Percentiles rank a stretch among this genome's conserved stretches.
These are phyloP conservation scores for Lordiphosa fenestrarum DNA, from an alignment of 2,888 invertebrate genomes.

Conservation along the genomic window DNA sequence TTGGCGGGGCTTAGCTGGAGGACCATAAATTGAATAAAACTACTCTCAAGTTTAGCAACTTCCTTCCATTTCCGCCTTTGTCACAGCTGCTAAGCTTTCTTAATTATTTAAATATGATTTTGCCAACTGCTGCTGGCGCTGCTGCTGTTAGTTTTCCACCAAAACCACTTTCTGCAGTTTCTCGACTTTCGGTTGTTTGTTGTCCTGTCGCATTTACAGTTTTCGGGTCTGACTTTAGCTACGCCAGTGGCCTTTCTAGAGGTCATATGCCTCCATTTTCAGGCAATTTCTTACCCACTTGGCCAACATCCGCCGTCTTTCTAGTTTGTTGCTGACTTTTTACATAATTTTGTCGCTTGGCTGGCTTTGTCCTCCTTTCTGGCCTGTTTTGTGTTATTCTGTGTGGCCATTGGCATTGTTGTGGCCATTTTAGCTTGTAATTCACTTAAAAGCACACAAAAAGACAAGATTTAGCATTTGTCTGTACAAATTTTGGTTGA, in stretches of 20 bases:
- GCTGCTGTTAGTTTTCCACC: slow-evolving; percentile 1
- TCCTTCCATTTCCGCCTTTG: too few species aligned
- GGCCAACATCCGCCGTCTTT: slow-evolving; percentile 9
- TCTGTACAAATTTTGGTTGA: slow-evolving; percentile 13
- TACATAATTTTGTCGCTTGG: slow-evolving; percentile 69
- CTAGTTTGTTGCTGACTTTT: slow-evolving; percentile 54
- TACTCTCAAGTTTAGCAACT: too few species aligned
- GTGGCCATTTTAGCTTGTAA: slow-evolving; percentile 54
- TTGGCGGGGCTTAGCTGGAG: too few species aligned
- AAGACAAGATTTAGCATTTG: slow-evolving; percentile 38
- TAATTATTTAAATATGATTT: too few species aligned
- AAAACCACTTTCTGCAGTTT: slow-evolving; percentile 52
- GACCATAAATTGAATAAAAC: too few species aligned
- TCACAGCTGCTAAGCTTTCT: too few species aligned
- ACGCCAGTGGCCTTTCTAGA: slow-evolving; percentile 47
- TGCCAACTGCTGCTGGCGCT: too few species aligned
- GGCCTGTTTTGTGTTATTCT: slow-evolving; percentile 35
- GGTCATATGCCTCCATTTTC: slow-evolving; percentile 51
- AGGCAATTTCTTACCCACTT: slow-evolving; percentile 54
- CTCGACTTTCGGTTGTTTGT: slow-evolving; percentile 31
- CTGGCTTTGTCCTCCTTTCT: slow-evolving; percentile 51
- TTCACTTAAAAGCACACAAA: slow-evolving; percentile 61
- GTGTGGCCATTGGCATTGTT: slow-evolving; percentile 45
- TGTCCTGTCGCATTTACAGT: slow-evolving; percentile 1
- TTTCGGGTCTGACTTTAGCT: slow-evolving; percentile 23